A percentile compares a stretch with the other conserved stretches of the same genome.
Evolutionary conservation across 2,797 vertebrate species (phyloP).

Genomic region (Girardinus metallicus): DNA sequence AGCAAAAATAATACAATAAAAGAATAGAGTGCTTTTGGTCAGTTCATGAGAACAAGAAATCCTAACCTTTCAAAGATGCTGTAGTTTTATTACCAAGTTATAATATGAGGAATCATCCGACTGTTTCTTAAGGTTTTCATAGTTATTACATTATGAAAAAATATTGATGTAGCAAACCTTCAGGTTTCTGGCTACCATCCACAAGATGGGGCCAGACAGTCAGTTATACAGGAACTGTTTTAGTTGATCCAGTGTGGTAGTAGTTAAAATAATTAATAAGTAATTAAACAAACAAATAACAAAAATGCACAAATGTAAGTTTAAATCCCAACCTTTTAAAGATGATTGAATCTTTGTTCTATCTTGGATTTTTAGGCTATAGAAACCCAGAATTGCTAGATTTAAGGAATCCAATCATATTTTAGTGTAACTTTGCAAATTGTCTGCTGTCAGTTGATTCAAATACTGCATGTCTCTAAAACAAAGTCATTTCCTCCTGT

Average conservation of each 20-base stretch:
- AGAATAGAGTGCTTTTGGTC: background rate
- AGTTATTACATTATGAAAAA: background rate
- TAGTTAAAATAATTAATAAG: background rate
- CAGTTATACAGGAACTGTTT: background rate
- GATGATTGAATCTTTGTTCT: background rate
- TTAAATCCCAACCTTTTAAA: background rate
- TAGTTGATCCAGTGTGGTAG: background rate
- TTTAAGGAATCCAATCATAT: background rate
- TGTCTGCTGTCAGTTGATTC: background rate
- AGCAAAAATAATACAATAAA: background rate
- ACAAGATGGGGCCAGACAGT: constrained; percentile 1
- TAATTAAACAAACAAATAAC: background rate
- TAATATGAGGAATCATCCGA: background rate
- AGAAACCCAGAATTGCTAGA: background rate
- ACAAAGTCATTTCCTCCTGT: too few species aligned
- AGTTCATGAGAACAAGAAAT: background rate
- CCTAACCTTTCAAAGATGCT: background rate
- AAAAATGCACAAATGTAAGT: background rate
- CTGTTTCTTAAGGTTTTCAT: background rate
- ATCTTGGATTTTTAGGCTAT: background rate
- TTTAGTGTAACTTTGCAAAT: background rate
- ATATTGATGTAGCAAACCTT: background rate
- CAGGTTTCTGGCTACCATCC: background rate
- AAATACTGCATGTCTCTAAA: background rate
- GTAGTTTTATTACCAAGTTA: background rate